Evolutionary conservation across 2,113 vertebrate genomes (phyloP), one percentile per base, ranked within the genome.

Genomic region (Chrysemys picta): DNA sequence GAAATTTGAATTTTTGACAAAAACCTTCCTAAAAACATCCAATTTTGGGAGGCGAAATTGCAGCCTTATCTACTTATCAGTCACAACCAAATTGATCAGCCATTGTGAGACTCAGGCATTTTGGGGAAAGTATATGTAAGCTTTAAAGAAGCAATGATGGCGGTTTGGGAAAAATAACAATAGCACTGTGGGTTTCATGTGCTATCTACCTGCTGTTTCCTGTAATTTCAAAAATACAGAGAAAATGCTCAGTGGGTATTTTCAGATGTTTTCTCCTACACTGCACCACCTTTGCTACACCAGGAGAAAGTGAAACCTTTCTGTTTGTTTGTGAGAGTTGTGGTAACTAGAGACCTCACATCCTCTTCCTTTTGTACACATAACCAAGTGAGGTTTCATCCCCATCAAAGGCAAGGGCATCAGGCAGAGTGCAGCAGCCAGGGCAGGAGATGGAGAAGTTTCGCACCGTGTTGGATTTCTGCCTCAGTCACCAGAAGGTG

Each of bases 381-480:
- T 54, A 9, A 24, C 42, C 35, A 6, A 14, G 1, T 0, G 31
- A 85, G 12, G 21, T 56, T 87, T 88, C 19, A 2, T 16, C 56
- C 16, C 59, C 50, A 49, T 85, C 42, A 9, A 52, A 69, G 7
- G 4, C 12, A 49, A 24, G 35, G 45, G 35, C n/a, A 31, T n/a
- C 11, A 31, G 76, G 21, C 45, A 31, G 72, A 21, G 3, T 8
- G 2, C 79, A 16, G 35, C 19, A 22, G 29, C 38, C 3, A n/a
- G 6, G 1, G 11, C 12, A 38, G 25, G 87, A 88, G 38, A 99
- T 99, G 98, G 92, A 99, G 1, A 98, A 91, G 54, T 94, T 99
- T 49, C 95, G 2, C 2, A 1, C 3, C 0, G 38, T 90, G 2
- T 3, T 98, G 45, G 88, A 97, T 53, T 88, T 99, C 65, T 95